phyloP scores from a whole-genome alignment of 2,113 vertebrate genomes.

The Orthonyx spaldingii region DNA sequence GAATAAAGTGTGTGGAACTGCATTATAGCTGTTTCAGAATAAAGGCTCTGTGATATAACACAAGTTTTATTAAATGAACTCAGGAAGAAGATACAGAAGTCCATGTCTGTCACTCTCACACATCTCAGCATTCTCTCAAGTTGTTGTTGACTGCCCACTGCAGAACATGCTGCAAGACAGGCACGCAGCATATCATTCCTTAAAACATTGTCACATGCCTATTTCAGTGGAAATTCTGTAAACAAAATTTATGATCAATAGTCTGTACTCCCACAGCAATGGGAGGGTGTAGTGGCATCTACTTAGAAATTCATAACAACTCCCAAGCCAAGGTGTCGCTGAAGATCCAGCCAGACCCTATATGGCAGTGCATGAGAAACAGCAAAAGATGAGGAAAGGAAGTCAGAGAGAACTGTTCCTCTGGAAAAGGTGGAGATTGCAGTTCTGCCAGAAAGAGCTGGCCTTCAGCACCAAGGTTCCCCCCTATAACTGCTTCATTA shows the following conservation, averaged over 20 bases:
- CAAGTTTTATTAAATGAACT: not conserved
- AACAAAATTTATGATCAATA: not conserved
- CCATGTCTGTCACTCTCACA: not conserved
- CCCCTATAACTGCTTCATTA: not conserved
- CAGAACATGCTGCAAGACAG: not conserved
- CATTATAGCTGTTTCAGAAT: not conserved
- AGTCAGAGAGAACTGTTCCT: not conserved
- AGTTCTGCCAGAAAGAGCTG: not conserved
- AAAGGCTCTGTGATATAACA: not conserved
- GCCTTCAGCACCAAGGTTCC: not conserved
- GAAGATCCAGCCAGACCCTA: not conserved
- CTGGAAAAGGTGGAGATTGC: not conserved
- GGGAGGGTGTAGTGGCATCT: not conserved
- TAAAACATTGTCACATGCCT: accelerated
- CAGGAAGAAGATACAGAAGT: not conserved
- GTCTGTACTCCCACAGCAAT: not conserved
- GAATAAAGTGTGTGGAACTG: not conserved
- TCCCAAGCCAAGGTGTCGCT: not conserved
- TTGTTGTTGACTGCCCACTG: not conserved
- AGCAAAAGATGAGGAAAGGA: not conserved
- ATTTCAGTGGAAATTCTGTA: not conserved
- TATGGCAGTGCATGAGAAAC: accelerated
- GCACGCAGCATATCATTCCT: accelerated
- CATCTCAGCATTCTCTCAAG: not conserved
- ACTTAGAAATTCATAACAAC: not conserved